Evolutionary conservation across 2,888 invertebrate species (phyloP).

Genomic region (Oxycera nigricornis): DNA sequence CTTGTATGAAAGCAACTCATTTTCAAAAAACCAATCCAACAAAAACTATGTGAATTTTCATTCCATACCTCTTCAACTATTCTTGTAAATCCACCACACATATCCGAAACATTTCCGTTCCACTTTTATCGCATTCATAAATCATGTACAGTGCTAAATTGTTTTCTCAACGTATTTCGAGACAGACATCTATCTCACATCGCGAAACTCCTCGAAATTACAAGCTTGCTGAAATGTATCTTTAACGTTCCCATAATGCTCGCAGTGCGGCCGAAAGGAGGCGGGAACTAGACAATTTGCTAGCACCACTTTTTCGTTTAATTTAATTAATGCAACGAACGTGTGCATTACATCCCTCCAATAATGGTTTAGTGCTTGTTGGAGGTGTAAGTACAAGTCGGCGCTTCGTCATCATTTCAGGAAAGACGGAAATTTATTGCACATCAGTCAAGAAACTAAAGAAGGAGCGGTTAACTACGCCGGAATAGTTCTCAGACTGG

Average conservation of each 20-base stretch:
- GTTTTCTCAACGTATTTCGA: not conserved
- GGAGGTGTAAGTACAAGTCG: not conserved
- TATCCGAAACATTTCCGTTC: not conserved
- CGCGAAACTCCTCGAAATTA: not conserved
- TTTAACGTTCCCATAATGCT: conserved; percentile 1
- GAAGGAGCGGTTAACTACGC: not conserved
- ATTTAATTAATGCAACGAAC: not conserved
- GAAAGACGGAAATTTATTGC: conserved; percentile 26
- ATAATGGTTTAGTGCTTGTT: not conserved
- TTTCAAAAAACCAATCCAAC: too few relatives aligned
- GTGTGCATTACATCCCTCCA: not conserved
- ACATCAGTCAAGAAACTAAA: conserved; percentile 9
- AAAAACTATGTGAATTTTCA: too few relatives aligned
- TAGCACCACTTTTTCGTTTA: not conserved
- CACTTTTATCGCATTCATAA: not conserved
- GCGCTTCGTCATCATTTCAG: conserved; percentile 9
- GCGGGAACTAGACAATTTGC: not conserved
- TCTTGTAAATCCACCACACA: too few relatives aligned
- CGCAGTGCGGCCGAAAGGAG: not conserved
- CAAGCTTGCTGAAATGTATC: not conserved
- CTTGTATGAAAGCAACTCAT: too few relatives aligned
- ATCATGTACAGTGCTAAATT: not conserved
- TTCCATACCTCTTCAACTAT: too few relatives aligned
- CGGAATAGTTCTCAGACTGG: not conserved
- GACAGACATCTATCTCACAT: not conserved